A percentile compares a stretch with the other conserved stretches of the same genome.
Evolutionary conservation across 2,113 vertebrate genomes (phyloP).

Genomic region (Stegostoma tigrinum): DNA sequence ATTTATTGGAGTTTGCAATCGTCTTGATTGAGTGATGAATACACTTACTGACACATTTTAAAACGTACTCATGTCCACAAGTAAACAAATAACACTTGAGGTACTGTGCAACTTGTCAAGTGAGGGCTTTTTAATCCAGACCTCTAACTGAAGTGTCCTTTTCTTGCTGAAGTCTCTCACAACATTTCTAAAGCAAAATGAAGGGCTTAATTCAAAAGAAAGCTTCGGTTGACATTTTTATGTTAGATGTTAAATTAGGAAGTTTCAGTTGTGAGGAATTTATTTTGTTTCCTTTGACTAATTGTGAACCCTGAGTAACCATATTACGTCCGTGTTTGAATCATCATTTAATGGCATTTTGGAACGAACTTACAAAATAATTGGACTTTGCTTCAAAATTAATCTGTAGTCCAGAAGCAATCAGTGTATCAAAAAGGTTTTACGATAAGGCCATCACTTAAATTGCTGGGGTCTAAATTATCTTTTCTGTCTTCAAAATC

Average conservation of each 20-base stretch:
- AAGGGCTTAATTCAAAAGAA: neutral
- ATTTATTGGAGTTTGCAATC: neutral
- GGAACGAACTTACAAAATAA: neutral
- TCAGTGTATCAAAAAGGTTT: neutral
- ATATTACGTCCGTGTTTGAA: neutral
- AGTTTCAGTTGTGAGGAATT: neutral
- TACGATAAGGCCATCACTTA: neutral
- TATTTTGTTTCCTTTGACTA: neutral
- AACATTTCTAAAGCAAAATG: neutral
- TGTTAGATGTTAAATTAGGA: neutral
- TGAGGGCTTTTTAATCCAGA: neutral
- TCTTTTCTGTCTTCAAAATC: neutral
- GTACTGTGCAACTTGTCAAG: neutral
- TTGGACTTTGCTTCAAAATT: neutral
- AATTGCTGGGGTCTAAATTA: neutral
- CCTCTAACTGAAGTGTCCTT: neutral
- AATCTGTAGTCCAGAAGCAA: neutral
- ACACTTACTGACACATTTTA: neutral
- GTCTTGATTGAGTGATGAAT: neutral
- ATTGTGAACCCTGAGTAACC: neutral
- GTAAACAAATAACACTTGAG: neutral
- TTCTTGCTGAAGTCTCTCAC: neutral
- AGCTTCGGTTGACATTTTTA: neutral
- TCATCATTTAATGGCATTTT: neutral
- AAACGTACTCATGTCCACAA: neutral